These are phyloP conservation scores for Tetraneura akinire DNA, from an alignment of 1,140 invertebrate species.

Conservation along the genomic window DNA sequence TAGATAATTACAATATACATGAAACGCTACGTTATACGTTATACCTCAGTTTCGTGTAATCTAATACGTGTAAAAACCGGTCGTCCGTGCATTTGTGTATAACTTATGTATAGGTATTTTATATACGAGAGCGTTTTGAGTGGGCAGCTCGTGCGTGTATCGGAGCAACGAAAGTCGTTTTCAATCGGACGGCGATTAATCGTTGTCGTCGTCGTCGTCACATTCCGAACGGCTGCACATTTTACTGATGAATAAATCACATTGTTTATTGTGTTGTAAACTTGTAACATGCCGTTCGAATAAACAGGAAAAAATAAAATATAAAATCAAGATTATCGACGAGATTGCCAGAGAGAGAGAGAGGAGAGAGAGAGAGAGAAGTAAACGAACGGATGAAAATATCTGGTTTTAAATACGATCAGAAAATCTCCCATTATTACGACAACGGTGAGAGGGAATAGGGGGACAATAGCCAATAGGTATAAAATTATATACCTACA, in stretches of 20 bases:
- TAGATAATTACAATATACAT: too few species aligned
- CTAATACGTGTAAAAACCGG: background rate
- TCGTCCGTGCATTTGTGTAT: background rate
- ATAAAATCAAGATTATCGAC: too few species aligned
- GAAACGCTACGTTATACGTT: too few species aligned
- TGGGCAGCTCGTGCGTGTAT: background rate
- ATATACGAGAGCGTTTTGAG: background rate
- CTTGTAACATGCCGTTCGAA: too few species aligned
- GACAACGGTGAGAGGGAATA: too few species aligned
- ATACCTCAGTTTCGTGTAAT: background rate
- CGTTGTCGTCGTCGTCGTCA: background rate
- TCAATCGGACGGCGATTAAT: background rate
- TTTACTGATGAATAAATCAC: background rate
- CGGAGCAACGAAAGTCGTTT: background rate
- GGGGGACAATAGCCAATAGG: too few species aligned
- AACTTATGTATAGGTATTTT: too few species aligned
- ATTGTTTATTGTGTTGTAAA: background rate
- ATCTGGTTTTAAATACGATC: background rate
- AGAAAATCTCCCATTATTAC: background rate
- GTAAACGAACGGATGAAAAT: background rate
- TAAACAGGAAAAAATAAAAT: too few species aligned
- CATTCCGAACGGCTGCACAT: background rate
- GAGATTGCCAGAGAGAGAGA: too few species aligned
- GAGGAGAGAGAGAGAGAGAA: too few species aligned
- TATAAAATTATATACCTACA: too few species aligned